These are phyloP conservation scores for Thera obeliscata DNA, from an alignment of 2,888 invertebrate genomes.

Conservation along the genomic window DNA sequence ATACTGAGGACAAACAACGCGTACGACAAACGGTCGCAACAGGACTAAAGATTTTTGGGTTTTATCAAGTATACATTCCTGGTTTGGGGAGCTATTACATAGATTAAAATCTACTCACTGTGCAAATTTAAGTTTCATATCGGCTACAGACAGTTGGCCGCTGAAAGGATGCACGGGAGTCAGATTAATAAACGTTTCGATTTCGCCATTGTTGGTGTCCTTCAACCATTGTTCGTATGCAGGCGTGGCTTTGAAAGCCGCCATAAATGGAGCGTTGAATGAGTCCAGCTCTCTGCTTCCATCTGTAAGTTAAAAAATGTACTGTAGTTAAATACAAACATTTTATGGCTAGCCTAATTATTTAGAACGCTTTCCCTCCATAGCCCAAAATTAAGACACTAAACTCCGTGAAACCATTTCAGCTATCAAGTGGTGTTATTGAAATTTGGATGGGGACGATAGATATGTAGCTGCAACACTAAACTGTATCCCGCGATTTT, in stretches of 20 bases:
- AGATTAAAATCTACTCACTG: slow-evolving; percentile 87
- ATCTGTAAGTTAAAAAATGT: slow-evolving; percentile 73
- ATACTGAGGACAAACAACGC: too few species aligned
- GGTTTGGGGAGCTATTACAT: too few species aligned
- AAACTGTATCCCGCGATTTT: too few species aligned
- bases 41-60: too few species aligned
- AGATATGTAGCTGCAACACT: too few species aligned
- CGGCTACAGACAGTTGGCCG: slow-evolving; percentile 96
- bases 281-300: slow-evolving; percentile 93
- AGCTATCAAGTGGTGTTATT: too few species aligned
- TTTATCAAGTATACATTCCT: too few species aligned
- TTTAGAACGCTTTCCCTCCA: too few species aligned
- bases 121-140: slow-evolving; percentile 95
- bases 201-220: slow-evolving; percentile 83
- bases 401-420: too few species aligned
- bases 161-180: slow-evolving; percentile 96
- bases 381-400: too few species aligned
- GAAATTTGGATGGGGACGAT: too few species aligned
- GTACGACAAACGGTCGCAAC: too few species aligned
- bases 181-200: slow-evolving; percentile 88
- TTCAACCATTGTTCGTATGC: slow-evolving; percentile 94
- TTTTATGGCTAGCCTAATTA: neutral
- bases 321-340: neutral
- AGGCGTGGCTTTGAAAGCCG: slow-evolving; percentile 93
- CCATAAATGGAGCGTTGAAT: slow-evolving; percentile 93